Base-by-base conservation (phyloP, 1,140 invertebrate genomes). In the Calosoma granatense region DNA sequence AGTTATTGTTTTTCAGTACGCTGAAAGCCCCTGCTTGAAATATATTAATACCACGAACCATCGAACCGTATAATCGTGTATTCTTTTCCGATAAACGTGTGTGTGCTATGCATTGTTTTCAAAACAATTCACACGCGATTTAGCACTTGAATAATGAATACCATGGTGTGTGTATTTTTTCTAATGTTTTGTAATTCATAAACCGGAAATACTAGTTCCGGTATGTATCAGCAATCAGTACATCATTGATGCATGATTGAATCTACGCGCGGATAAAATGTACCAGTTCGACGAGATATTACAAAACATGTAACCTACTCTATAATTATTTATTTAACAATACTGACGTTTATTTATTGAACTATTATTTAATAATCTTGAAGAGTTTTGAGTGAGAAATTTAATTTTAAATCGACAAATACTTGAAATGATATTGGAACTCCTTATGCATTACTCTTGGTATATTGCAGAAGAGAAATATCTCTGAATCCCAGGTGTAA, bases 51-150 rank as follows among this genome's bases (percentile, higher is more conserved):
- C 41, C 41, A 17, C 17, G 15, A 9, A n/a, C 17, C 41, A 17
- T 17, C 17, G 41, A 47, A 47, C 41, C 15, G 17, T 47, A 17
- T 47, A 47, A 47, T 47, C 41, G 41, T 17, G 41, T 47, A 47
- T 47, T 47, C 41, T 47, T 47, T 47, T 47, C 17, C 41, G 9
- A 47, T 47, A 12, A 17, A 47, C 41, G 41, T 6, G 3, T 11
- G 6, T 47, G 41, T 47, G 17, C 41, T 12, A 47, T 12, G 4
- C 17, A 12, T 47, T 12, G 41, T 47, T 36, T 36, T 17, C 41
- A 17, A 12, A 17, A 12, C 15, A 17, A 6, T 47, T 47, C 17
- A 47, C 41, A 17, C 41, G 4, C 6, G 41, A 47, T 47, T 47
- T 47, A 17, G 3, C 6, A 3, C 17, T 3, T 47, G 41, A 47